Conservation (phyloP, 2,888 invertebrate species). For the Galerucella nymphaeae region DNA sequence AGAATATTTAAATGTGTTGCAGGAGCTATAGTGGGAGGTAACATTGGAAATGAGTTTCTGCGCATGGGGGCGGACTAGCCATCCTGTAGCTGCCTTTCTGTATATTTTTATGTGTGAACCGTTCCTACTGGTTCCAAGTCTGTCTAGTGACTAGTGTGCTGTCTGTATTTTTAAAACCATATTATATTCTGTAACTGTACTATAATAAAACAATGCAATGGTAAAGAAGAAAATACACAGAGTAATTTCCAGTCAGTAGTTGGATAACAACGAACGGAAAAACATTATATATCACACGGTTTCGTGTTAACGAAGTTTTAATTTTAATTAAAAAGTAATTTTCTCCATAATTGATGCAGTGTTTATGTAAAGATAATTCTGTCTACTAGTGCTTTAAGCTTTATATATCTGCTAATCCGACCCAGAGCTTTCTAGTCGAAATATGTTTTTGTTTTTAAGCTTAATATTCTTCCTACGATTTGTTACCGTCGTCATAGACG, state of each 20-base stretch:
- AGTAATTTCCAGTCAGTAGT: conserved; percentile 3
- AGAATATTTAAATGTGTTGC: too few species aligned
- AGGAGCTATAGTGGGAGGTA: too few species aligned
- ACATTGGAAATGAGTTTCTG: too few species aligned
- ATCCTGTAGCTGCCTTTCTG: too few species aligned
- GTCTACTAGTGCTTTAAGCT: conserved; percentile 45
- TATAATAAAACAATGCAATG: not conserved
- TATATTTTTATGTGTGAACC: too few species aligned
- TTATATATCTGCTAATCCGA: conserved; percentile 49
- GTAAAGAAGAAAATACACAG: not conserved
- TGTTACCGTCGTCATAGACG: conserved; percentile 13
- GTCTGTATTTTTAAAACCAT: too few species aligned
- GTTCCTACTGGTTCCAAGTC: too few species aligned
- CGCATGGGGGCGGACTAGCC: too few species aligned
- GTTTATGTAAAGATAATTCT: conserved; percentile 57
- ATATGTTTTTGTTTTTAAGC: conserved; percentile 46
- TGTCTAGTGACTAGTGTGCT: too few species aligned
- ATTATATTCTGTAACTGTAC: not conserved
- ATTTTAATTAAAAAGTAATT: conserved; percentile 53
- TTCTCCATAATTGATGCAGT: conserved; percentile 50
- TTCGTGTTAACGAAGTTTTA: conserved; percentile 35
- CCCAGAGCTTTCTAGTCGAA: conserved; percentile 42
- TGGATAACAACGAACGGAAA: conserved; percentile 7
- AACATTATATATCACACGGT: conserved; percentile 15
- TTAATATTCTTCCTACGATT: conserved; percentile 29